Base-by-base conservation (phyloP, 2,113 vertebrate species). In the Numida meleagris region DNA sequence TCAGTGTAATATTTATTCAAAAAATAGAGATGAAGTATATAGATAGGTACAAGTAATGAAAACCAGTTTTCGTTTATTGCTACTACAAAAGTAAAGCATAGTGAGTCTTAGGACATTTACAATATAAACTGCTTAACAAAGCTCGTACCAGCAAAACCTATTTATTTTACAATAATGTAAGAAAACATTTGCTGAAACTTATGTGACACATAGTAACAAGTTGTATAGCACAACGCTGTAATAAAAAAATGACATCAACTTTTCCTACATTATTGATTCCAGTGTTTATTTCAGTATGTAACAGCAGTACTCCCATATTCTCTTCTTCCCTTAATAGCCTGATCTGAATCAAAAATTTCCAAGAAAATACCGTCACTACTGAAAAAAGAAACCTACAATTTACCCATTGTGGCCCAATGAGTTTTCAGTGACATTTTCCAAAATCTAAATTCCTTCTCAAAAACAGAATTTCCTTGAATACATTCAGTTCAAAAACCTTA, bases 111-210 rank as follows among this genome's bases (percentile, higher is more conserved):
- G 48, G 68, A 94, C 93, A 94, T 72, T 76, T 51, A 96, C 80
- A 96, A 82, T 24, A 94, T 17, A 53, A 95, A 83, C 84, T 94
- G 66, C 86, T 96, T 93, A 91, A 96, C 95, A 97, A 95, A 91
- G 78, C 88, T 94, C 43, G 68, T 15, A 92, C 10, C 77, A 81
- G 12, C 21, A 78, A 88, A 16, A 88, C 88, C 95, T 95, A 91
- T 24, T 77, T 63, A 87, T 91, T 94, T 87, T 91, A 97, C 95
- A 97, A 82, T 70, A 86, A 34, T 66, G 86, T 70, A 86, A 78
- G 24, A 90, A 94, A 90, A 93, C 80, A 95, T 95, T 91, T 80
- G 38, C 63, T 65, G 72, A 53, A 95, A 88, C 40, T 71, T 74
- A 72, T 0, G 45, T 88, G 62, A 94, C 57, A 96, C 34, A 90